Evolutionary conservation across 2,113 vertebrate species (phyloP).

Genomic region (Alouatta palliata): DNA sequence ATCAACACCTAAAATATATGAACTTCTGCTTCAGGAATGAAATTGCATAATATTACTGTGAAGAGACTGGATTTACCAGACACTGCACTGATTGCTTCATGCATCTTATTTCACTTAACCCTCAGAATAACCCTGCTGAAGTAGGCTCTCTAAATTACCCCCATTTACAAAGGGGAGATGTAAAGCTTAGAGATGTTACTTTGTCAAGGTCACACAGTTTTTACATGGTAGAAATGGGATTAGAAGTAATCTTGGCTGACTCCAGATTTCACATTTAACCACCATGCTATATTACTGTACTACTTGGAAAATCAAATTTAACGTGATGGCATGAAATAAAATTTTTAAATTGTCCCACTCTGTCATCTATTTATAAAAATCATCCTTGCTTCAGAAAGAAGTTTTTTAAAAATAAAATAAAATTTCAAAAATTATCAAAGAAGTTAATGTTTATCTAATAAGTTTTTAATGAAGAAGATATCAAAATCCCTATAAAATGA

Average conservation of each 20-base stretch:
- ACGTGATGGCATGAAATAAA: background rate
- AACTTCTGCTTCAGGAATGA: background rate
- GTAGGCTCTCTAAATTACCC: background rate
- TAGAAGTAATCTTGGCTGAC: background rate
- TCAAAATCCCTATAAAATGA: background rate
- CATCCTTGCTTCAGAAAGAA: background rate
- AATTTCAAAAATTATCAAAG: constrained; percentile 3
- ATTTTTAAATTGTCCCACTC: background rate
- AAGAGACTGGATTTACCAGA: background rate
- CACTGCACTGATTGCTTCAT: background rate
- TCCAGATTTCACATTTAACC: background rate
- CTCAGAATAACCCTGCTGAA: constrained; percentile 21
- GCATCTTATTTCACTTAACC: constrained; percentile 16
- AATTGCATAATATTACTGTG: background rate
- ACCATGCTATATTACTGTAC: background rate
- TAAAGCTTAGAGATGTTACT: background rate
- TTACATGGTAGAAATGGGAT: background rate
- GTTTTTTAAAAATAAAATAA: background rate
- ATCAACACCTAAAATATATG: background rate
- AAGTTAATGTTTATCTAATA: background rate
- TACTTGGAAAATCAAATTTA: background rate
- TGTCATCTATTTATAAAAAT: background rate
- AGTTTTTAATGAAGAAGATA: background rate
- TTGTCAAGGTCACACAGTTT: background rate
- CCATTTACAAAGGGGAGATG: background rate